These are phyloP conservation scores for Arnoldichthys spilopterus DNA, from an alignment of 2,797 vertebrate species.

Conservation along the genomic window DNA sequence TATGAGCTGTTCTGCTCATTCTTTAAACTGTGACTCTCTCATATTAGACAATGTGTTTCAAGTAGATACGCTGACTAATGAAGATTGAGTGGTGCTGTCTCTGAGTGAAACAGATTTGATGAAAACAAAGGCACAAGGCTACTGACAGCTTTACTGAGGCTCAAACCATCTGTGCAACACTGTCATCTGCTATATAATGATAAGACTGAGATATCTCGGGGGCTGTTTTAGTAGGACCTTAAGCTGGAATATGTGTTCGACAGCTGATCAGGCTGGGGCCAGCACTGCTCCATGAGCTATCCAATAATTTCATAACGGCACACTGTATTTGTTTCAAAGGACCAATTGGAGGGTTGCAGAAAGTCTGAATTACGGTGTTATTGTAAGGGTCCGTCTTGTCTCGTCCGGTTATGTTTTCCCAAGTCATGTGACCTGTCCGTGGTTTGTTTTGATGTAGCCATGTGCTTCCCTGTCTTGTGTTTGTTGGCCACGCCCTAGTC, in stretches of 20 bases:
- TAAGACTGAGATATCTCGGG: neutral
- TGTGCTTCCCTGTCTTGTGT: too few relatives aligned
- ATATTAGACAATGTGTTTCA: neutral
- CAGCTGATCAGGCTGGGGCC: neutral
- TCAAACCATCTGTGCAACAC: neutral
- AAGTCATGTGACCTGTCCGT: too few relatives aligned
- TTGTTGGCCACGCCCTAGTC: too few relatives aligned
- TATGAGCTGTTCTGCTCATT: too few relatives aligned
- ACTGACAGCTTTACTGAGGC: neutral
- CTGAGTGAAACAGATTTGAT: neutral
- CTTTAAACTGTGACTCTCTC: too few relatives aligned
- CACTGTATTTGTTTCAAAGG: conserved; percentile 1
- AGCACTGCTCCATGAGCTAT: neutral
- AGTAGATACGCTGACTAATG: neutral
- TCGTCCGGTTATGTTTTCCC: too few relatives aligned
- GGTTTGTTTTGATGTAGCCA: too few relatives aligned
- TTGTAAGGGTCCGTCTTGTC: too few relatives aligned
- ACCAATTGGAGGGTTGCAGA: neutral
- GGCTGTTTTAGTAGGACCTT: neutral
- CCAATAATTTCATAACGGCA: neutral
- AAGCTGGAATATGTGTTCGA: neutral
- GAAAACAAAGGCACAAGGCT: neutral
- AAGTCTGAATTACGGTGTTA: too few relatives aligned
- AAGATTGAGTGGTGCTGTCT: neutral
- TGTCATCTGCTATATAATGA: neutral